Evolutionary conservation across 2,888 invertebrate genomes (phyloP).

Genomic region (Polylopha cassiicola): DNA sequence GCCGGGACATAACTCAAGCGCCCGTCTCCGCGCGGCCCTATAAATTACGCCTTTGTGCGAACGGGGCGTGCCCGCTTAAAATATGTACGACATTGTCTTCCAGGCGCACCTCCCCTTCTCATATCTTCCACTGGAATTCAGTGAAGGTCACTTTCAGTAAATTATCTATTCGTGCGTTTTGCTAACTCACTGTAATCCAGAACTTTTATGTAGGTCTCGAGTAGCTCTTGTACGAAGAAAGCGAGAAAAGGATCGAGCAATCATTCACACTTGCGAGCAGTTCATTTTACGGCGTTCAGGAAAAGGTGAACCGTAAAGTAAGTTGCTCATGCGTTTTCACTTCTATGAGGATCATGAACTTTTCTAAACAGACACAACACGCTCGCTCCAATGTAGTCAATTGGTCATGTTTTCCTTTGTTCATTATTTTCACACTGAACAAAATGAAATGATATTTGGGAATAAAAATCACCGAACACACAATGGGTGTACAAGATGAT

Average conservation of each 20-base stretch:
- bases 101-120: constrained; percentile 59
- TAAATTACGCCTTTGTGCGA: constrained; percentile 76
- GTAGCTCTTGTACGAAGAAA: constrained; percentile 28
- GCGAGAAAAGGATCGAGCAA: constrained; percentile 34
- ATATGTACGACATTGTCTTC: constrained; percentile 76
- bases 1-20: constrained; percentile 72
- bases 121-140: constrained; percentile 59
- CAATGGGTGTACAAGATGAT: no score
- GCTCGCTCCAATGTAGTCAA: no score
- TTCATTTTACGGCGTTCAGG: constrained; percentile 32
- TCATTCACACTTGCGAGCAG: constrained; percentile 41
- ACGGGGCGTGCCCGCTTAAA: constrained; percentile 72
- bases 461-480: no score
- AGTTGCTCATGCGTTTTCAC: constrained; percentile 29
- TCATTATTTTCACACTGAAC: no score
- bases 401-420: no score
- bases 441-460: no score
- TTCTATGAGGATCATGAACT: constrained; percentile 22
- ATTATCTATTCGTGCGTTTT: constrained; percentile 56
- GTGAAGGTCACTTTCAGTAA: constrained; percentile 60
- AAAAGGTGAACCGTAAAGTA: constrained; percentile 28
- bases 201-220: constrained; percentile 52
- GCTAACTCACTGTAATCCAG: constrained; percentile 40
- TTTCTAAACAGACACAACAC: no score
- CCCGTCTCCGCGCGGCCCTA: constrained; percentile 73